Evolutionary conservation across 37 sponge, comb jelly and placozoan genomes (phyloP).

Genomic region (Beroe ovata): DNA sequence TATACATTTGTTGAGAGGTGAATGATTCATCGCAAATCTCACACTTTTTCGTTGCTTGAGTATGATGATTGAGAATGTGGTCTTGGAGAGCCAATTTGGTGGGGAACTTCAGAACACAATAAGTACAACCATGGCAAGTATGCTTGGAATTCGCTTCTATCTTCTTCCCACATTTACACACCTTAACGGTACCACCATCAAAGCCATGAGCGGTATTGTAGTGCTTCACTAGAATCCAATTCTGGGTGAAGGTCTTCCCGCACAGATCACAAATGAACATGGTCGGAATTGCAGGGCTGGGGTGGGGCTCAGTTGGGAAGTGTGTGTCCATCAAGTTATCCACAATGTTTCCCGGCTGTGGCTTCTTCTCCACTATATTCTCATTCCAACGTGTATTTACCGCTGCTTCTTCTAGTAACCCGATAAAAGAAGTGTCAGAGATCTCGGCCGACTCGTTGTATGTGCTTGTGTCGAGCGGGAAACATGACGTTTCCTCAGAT

Average conservation of each 20-base stretch:
- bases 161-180: background rate
- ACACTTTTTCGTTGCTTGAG: constrained; percentile 13
- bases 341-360: constrained; percentile 2
- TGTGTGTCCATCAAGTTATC: constrained; percentile 23
- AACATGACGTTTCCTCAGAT: background rate
- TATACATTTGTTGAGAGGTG: constrained; percentile 39
- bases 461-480: background rate
- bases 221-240: constrained; percentile 33
- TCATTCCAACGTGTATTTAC: too few species aligned
- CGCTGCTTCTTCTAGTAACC: background rate
- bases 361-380: background rate
- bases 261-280: constrained; percentile 23
- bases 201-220: constrained; percentile 43
- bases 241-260: constrained; percentile 25
- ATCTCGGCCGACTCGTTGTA: background rate
- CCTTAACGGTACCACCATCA: background rate
- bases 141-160: background rate
- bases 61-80: constrained; percentile 2
- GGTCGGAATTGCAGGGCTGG: constrained; percentile 35
- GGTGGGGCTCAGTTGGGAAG: background rate
- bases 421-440: background rate
- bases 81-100: constrained; percentile 26
- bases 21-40: background rate
- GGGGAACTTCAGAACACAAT: constrained; percentile 41
- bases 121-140: background rate